phyloP scores from a whole-genome alignment of 2,797 vertebrate genomes.

The Notoglanidium macrostoma region DNA sequence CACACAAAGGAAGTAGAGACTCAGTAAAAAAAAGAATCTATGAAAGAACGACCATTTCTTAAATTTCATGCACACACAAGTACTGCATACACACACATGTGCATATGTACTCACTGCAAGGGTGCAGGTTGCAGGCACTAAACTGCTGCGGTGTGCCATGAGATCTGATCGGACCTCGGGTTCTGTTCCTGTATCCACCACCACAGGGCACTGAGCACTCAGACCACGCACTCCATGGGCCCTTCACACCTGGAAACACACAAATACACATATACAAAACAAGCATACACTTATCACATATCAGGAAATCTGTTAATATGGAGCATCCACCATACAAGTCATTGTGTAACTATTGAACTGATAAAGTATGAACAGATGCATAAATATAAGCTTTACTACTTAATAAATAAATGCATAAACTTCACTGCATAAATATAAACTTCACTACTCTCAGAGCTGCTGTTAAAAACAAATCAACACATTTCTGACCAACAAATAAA shows the following conservation, averaged over 20 bases:
- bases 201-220: conserved; percentile 85
- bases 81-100: neutral
- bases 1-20: neutral
- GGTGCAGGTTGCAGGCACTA: conserved; percentile 81
- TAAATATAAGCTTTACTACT: too few relatives aligned
- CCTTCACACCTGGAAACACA: conserved; percentile 67
- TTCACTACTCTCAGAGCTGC: neutral
- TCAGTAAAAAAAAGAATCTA: neutral
- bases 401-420: too few relatives aligned
- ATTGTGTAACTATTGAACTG: neutral
- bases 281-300: neutral
- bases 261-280: neutral
- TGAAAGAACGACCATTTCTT: neutral
- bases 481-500: neutral
- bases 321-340: neutral
- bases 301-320: neutral
- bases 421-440: neutral
- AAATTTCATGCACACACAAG: neutral
- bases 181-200: conserved; percentile 83
- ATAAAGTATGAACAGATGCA: neutral
- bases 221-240: conserved; percentile 82
- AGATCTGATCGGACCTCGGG: conserved; percentile 65
- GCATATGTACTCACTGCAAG: conserved; percentile 71
- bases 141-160: conserved; percentile 80
- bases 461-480: neutral